Percentiles rank a stretch among this genome's conserved stretches.
Conservation (phyloP, 2,113 vertebrate species). For the Picathartes gymnocephalus region DNA sequence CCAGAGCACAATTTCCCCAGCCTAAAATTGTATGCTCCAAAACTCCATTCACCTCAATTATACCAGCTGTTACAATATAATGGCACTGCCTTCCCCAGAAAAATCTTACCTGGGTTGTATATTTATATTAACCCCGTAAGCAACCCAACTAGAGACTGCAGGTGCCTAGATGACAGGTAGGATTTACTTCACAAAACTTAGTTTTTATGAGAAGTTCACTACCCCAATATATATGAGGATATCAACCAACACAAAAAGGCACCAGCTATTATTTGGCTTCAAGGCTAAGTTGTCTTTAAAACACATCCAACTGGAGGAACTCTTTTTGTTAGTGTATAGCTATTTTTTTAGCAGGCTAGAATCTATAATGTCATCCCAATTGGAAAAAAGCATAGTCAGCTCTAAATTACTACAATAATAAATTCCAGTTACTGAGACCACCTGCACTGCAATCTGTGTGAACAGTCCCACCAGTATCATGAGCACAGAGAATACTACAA, state of each 20-base stretch:
- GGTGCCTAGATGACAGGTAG: background rate
- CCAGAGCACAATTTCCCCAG: background rate
- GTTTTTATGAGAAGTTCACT: background rate
- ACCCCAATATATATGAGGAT: background rate
- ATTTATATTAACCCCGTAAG: background rate
- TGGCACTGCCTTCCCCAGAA: background rate
- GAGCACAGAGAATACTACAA: background rate
- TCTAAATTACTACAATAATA: background rate
- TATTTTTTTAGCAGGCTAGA: background rate
- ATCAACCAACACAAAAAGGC: background rate
- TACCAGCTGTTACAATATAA: background rate
- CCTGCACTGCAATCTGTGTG: background rate
- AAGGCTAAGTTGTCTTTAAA: background rate
- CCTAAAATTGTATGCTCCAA: background rate
- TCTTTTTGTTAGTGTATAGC: background rate
- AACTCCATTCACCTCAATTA: background rate
- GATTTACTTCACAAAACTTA: background rate
- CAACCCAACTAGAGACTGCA: background rate
- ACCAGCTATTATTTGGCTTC: background rate
- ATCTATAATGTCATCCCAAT: background rate
- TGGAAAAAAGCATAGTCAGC: background rate
- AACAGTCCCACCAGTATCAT: background rate
- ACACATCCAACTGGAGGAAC: background rate
- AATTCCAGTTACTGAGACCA: background rate
- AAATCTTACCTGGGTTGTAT: background rate